These are phyloP conservation scores for Agrypnia vestita DNA, from an alignment of 1,140 invertebrate genomes.

Conservation along the genomic window DNA sequence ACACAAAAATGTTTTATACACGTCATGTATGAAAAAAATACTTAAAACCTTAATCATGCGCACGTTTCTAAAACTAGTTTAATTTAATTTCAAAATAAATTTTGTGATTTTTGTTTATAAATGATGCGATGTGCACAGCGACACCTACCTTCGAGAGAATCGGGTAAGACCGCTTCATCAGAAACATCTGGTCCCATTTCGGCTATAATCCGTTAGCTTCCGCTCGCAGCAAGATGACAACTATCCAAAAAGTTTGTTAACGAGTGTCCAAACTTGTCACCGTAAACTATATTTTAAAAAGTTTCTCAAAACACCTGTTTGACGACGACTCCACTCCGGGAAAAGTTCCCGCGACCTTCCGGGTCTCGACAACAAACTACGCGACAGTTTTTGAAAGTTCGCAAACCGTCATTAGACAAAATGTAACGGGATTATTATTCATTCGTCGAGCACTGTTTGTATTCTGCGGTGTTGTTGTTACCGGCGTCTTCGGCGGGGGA, in stretches of 20 bases:
- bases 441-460: background rate
- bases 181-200: constrained; percentile 21
- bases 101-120: background rate
- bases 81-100: background rate
- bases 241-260: background rate
- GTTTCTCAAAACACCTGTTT: too few relatives aligned
- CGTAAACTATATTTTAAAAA: too few relatives aligned
- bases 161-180: background rate
- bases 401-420: background rate
- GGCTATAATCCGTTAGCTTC: constrained; percentile 14
- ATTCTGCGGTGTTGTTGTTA: constrained; percentile 20
- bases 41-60: too few relatives aligned
- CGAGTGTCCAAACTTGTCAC: background rate
- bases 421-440: background rate
- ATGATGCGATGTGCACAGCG: background rate
- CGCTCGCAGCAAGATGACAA: background rate
- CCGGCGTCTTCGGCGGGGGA: constrained; percentile 36
- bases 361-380: background rate
- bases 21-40: too few relatives aligned
- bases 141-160: constrained; percentile 25
- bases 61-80: too few relatives aligned
- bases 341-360: constrained; percentile 7
- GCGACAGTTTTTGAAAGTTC: background rate
- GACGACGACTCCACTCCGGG: background rate
- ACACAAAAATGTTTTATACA: too few relatives aligned